These are phyloP conservation scores for Thaleichthys pacificus DNA, from an alignment of 2,797 vertebrate genomes.

Conservation along the genomic window DNA sequence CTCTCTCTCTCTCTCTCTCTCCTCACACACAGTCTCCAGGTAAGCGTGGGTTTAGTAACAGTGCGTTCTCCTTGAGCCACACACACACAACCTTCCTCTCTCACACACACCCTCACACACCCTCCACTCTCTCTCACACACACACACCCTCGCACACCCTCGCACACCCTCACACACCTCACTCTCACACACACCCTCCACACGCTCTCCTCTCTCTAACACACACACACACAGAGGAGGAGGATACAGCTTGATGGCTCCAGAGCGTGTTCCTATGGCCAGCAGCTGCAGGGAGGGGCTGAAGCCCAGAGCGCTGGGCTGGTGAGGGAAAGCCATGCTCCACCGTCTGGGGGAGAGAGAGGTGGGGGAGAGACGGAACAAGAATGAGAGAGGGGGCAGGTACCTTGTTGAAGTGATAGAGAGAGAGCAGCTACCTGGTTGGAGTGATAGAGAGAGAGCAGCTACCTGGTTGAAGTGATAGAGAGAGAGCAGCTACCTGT, in stretches of 20 bases:
- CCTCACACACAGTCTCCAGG: conserved; percentile 2
- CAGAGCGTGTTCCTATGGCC: conserved; percentile 95
- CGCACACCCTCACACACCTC: not conserved
- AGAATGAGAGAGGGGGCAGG: not conserved
- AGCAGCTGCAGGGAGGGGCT: conserved; percentile 86
- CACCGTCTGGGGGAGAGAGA: conserved; percentile 80
- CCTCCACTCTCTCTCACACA: not conserved
- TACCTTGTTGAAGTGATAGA: not conserved
- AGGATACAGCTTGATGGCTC: conserved; percentile 98
- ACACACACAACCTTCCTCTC: conserved; percentile 19
- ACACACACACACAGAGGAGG: conserved; percentile 13
- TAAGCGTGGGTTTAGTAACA: too few relatives aligned
- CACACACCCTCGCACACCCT: not conserved
- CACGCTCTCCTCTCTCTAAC: not conserved
- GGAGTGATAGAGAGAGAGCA: conserved; percentile 85
- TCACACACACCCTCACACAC: not conserved
- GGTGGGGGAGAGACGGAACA: conserved; percentile 6
- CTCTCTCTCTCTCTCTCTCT: too few relatives aligned
- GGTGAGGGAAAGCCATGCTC: conserved; percentile 99
- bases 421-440: conserved; percentile 82
- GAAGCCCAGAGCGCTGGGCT: conserved; percentile 92
- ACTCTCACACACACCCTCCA: not conserved
- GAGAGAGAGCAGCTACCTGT: conserved; percentile 86
- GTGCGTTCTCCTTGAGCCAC: not conserved
- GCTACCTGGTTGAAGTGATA: conserved; percentile 93